Evolutionary conservation across 1,140 invertebrate genomes (phyloP), one percentile per base, ranked within the genome.

Genomic region (Gonatopus flavifemur): DNA sequence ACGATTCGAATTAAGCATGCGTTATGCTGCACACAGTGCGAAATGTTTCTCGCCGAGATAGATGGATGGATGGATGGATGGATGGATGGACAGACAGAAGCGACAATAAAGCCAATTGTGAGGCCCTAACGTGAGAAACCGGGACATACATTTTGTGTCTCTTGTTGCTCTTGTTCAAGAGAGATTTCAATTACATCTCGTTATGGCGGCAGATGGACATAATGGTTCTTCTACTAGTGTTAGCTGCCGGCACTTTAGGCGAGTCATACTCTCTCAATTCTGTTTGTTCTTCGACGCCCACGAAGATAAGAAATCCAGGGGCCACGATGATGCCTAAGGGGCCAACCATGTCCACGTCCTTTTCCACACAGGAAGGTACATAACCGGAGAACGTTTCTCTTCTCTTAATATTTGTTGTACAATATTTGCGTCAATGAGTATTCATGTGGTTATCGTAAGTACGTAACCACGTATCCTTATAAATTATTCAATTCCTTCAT

Each of bases 121-220:
- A n/a, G 51, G 46, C 55, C 49, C 57, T 53, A 62, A 63, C 66
- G 66, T 67, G 66, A 67, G 66, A 69, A 69, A 67, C 45, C 45
- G 59, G 45, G 43, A 22, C 45, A 37, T 55, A 31, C 32, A 41
- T 46, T n/a, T n/a, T n/a, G n/a, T n/a, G n/a, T n/a, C n/a, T n/a
- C n/a, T n/a, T n/a, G n/a, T n/a, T n/a, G n/a, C n/a, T 55, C 48
- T 50, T 52, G 33, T 48, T 36, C 52, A 57, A 43, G 59, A 62
- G 63, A 62, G 66, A 71, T 71, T 71, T 71, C 69, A 71, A 71
- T 71, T 71, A 68, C 62, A 62, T 52, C 60, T 68, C 66, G 67
- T 71, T 71, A 71, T 57, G 60, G 52, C 62, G 46, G 64, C 69
- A 69, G 67, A 71, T 71, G 69, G 62, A 50, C 64, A 62, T 69